Percentiles rank a stretch among this genome's conserved stretches.
These are phyloP conservation scores for Cynopterus sphinx DNA, from an alignment of 2,797 vertebrate genomes.

Conservation along the genomic window DNA sequence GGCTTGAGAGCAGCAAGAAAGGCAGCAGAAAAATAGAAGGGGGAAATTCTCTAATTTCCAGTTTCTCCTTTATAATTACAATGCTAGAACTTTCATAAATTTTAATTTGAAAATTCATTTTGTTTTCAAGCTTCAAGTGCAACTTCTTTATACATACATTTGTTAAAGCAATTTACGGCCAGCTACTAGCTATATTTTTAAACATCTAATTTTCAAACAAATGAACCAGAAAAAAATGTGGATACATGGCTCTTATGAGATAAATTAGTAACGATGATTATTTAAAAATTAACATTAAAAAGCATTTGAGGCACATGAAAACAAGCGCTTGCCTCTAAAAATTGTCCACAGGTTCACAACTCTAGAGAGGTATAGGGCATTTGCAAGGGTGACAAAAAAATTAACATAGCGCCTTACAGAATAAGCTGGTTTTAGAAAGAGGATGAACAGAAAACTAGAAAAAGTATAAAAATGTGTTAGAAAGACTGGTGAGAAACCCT, in stretches of 20 bases:
- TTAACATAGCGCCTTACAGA: background rate
- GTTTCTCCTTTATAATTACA: background rate
- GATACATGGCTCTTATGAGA: background rate
- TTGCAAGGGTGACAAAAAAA: background rate
- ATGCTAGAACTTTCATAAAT: background rate
- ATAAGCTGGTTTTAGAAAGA: background rate
- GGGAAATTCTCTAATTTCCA: background rate
- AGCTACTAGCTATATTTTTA: background rate
- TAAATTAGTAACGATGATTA: background rate
- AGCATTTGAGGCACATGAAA: background rate
- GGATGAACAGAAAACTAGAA: background rate
- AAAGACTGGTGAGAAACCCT: background rate
- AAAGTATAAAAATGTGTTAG: background rate
- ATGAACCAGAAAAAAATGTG: background rate
- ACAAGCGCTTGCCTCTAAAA: background rate
- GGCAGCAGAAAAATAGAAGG: background rate
- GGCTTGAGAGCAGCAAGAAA: background rate
- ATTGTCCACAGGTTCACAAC: background rate
- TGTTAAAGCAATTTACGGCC: background rate
- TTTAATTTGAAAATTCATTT: slow-evolving; percentile 14
- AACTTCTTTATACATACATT: background rate
- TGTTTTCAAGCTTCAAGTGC: background rate
- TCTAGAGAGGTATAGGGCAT: background rate
- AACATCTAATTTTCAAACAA: background rate
- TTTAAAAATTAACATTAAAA: background rate